Evolutionary conservation across 1,140 invertebrate genomes (phyloP).

Genomic region (Limonius californicus): DNA sequence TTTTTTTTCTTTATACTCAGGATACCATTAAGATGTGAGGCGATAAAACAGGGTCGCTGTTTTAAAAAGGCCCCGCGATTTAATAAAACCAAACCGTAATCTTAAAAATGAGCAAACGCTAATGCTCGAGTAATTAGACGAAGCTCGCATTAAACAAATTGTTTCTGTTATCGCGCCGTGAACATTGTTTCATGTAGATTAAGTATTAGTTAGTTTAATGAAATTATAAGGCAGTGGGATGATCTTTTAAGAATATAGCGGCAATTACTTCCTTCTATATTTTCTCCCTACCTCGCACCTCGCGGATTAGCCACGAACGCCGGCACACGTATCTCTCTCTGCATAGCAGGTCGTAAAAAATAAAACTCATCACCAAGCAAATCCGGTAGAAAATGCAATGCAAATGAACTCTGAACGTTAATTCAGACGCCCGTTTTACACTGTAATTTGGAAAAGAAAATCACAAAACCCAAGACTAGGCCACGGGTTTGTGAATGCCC

Average conservation of each 20-base stretch:
- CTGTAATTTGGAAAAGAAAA: slow-evolving; percentile 28
- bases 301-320: slow-evolving; percentile 24
- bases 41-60: no score
- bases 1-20: no score
- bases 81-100: background rate
- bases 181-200: slow-evolving; percentile 15
- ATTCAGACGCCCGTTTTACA: slow-evolving; percentile 26
- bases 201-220: slow-evolving; percentile 19
- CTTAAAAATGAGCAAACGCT: slow-evolving; percentile 1
- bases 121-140: slow-evolving; percentile 1
- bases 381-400: slow-evolving; percentile 34
- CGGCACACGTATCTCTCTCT: slow-evolving; percentile 14
- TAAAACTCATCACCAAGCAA: slow-evolving; percentile 33
- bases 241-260: slow-evolving; percentile 10
- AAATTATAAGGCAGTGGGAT: slow-evolving; percentile 15
- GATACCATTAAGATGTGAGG: no score
- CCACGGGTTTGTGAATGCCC: no score
- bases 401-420: slow-evolving; percentile 29
- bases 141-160: slow-evolving; percentile 12
- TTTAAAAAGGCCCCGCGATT: background rate
- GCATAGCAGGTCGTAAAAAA: slow-evolving; percentile 28
- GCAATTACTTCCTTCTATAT: slow-evolving; percentile 19
- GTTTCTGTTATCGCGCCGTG: slow-evolving; percentile 10
- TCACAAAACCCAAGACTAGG: no score
- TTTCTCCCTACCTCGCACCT: slow-evolving; percentile 25